phyloP scores from a whole-genome alignment of 1,140 invertebrate genomes.

The Brachionus asplanchnoidis region DNA sequence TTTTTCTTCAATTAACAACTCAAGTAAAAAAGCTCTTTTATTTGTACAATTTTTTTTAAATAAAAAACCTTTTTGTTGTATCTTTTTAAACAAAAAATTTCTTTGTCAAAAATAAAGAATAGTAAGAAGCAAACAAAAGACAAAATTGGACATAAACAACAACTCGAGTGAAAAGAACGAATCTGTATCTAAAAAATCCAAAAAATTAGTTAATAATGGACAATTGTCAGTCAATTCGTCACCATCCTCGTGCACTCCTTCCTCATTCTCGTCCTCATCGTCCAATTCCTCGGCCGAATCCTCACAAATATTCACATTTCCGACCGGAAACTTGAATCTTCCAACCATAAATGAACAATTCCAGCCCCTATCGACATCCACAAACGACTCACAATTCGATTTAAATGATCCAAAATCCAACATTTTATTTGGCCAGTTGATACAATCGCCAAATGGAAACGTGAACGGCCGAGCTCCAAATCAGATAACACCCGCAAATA shows the following conservation, averaged over 20 bases:
- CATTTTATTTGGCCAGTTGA: background rate
- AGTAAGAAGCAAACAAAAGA: conserved; percentile 22
- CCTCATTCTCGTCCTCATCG: conserved; percentile 16
- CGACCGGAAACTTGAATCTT: background rate
- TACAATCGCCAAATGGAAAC: background rate
- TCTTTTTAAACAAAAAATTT: too few relatives aligned
- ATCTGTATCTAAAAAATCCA: background rate
- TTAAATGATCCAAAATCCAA: conserved; percentile 9
- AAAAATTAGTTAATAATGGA: background rate
- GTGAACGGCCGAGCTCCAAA: background rate
- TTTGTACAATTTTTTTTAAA: too few relatives aligned
- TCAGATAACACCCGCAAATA: background rate
- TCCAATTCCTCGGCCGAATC: background rate
- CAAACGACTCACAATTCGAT: conserved; percentile 1
- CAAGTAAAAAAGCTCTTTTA: too few relatives aligned
- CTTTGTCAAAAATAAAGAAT: background rate
- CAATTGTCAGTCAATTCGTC: conserved; percentile 31
- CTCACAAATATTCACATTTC: conserved; percentile 10
- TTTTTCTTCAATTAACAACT: too few relatives aligned
- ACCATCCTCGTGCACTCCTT: conserved; percentile 13
- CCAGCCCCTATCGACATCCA: background rate
- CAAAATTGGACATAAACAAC: conserved; percentile 1
- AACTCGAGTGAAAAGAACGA: background rate
- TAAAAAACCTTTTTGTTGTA: too few relatives aligned
- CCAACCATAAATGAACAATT: background rate